Conservation (phyloP, 2,888 invertebrate species). For the Miltochrista miniata region DNA sequence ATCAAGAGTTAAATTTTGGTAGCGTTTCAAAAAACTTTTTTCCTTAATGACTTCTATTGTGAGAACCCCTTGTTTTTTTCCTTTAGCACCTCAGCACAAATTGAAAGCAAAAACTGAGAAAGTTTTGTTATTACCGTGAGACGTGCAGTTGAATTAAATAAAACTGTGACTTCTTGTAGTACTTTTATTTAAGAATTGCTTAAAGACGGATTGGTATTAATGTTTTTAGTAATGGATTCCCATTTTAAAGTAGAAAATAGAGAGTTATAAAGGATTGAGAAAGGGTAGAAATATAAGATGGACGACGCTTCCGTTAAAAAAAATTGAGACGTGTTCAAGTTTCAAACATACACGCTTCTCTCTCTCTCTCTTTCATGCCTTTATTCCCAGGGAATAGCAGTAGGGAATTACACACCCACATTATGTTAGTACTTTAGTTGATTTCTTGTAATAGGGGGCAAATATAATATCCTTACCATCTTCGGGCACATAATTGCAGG, state of each 20-base stretch:
- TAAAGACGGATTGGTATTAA: conserved; percentile 9
- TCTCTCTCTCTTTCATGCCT: no score
- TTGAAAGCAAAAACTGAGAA: conserved; percentile 49
- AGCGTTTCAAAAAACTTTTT: conserved; percentile 55
- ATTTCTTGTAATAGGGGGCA: no score
- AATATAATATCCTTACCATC: no score
- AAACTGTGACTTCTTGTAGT: conserved; percentile 34
- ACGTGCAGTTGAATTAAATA: conserved; percentile 39
- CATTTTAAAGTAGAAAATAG: neutral
- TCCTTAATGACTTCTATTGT: conserved; percentile 62
- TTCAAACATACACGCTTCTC: no score
- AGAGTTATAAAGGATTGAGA: no score
- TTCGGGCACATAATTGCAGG: no score
- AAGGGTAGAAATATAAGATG: no score
- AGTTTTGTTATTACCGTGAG: conserved; percentile 32
- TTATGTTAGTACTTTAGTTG: no score
- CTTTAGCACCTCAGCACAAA: conserved; percentile 54
- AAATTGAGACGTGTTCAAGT: no score
- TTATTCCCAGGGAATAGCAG: no score
- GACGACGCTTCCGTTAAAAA: no score
- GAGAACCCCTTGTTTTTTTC: conserved; percentile 51
- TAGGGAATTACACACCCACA: no score
- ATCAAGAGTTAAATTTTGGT: conserved; percentile 65
- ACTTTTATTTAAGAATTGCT: conserved; percentile 30
- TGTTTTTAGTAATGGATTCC: neutral